phyloP scores from a whole-genome alignment of 2,888 invertebrate species.

The Morinoia aosen region DNA sequence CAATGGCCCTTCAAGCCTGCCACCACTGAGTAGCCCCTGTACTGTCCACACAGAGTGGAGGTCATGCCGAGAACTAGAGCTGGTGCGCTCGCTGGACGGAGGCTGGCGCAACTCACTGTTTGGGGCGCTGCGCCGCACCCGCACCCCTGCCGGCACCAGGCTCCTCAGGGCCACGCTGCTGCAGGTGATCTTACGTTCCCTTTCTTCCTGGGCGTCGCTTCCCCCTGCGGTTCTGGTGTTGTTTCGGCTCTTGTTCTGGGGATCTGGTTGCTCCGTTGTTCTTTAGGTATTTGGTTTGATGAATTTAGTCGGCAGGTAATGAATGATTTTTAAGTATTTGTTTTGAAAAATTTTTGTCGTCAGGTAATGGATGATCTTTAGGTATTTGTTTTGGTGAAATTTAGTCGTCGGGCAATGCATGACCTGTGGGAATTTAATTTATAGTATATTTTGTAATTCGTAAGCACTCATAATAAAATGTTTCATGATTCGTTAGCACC shows the following conservation, averaged over 20 bases:
- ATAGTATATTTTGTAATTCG: too few species aligned
- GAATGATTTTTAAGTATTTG: too few species aligned
- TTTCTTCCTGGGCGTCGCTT: not conserved
- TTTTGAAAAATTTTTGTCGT: too few species aligned
- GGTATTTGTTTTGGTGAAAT: too few species aligned
- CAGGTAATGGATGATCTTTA: too few species aligned
- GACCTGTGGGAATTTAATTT: too few species aligned
- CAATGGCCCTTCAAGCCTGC: too few species aligned
- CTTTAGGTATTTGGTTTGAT: not conserved
- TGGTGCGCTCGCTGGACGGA: conserved; percentile 77
- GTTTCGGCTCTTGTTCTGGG: not conserved
- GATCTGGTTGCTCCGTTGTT: too few species aligned
- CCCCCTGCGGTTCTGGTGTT: not conserved
- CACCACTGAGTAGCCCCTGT: too few species aligned
- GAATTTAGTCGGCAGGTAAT: not conserved
- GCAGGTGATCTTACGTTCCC: conserved; percentile 72
- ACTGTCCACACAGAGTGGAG: conserved; percentile 62
- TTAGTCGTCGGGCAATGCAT: too few species aligned
- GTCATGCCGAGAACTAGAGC: conserved; percentile 72
- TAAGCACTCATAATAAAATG: too few species aligned
- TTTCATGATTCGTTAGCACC: too few species aligned
- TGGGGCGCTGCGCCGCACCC: conserved; percentile 80
- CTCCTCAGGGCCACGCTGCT: conserved; percentile 85
- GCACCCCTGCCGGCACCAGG: conserved; percentile 82
- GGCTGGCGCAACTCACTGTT: conserved; percentile 76